Base-by-base conservation (phyloP, 2,797 vertebrate genomes). In the Sebastes kiyomatsui region DNA sequence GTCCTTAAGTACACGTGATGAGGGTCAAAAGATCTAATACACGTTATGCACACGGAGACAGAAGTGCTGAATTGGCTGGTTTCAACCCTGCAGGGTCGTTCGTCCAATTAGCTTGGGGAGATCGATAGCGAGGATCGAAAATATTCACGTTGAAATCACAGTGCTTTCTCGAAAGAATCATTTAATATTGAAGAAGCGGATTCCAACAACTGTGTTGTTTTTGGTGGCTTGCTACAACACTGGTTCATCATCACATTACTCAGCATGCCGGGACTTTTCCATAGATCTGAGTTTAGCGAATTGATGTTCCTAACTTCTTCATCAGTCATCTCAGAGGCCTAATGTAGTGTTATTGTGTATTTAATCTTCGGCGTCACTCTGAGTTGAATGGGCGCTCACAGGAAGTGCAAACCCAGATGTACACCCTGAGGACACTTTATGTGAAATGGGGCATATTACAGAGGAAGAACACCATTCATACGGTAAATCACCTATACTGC, bases 361-460 rank as follows among this genome's bases (percentile, higher is more conserved):
- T 86, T 80, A 76, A 85, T 88, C 80, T 87, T 69, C 55, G 60
- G 13, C 18, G 8, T 83, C 52, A 46, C 18, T 73, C 46, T 30
- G 62, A 76, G 58, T 20, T 75, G 18, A 72, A 69, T 25, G 56
- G 62, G 23, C 28, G 73, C 58, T 80, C 67, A 71, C 10, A 72
- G 42, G 62, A 84, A 35, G 60, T 56, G 46, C 67, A 22, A 38
- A 65, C 22, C 58, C 61, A 79, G 76, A 83, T 83, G 83, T 65
- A n/a, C 23, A 75, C 56, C 83, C 86, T 27, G 68, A 79, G 80
- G 88, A 75, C 32, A 62, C 54, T 68, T 59, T 38, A 71, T 75
- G 79, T 78, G 80, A 89, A 87, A 89, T 83, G 77, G 65, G 33
- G 64, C 70, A 67, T 52, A 81, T 52, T 65, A 64, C 59, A 0